phyloP scores from a whole-genome alignment of 53 echinoderm and acorn worm species.

The Stichopus horrens region DNA sequence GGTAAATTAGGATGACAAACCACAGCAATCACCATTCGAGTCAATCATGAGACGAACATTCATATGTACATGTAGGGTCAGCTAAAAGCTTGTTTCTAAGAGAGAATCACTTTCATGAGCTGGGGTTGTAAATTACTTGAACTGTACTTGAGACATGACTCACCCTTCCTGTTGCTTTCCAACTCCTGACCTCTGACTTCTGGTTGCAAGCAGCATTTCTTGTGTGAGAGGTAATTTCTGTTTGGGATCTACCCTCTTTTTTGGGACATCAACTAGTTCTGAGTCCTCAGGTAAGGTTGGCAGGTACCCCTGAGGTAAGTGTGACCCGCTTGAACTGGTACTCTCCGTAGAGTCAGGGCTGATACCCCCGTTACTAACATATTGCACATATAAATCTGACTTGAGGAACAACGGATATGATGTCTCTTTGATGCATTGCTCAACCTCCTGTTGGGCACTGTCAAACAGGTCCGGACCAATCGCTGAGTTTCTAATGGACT shows the following conservation, averaged over 20 bases:
- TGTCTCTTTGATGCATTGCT: conserved; percentile 78
- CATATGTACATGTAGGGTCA: not conserved
- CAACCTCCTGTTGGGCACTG: conserved; percentile 82
- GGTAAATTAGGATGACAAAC: no score
- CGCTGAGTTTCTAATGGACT: conserved; percentile 67
- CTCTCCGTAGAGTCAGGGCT: conserved; percentile 86
- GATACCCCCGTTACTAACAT: conserved; percentile 94
- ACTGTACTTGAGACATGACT: conserved; percentile 24
- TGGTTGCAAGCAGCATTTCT: conserved; percentile 73
- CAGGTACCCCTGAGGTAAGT: conserved; percentile 68
- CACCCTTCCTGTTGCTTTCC: conserved; percentile 82
- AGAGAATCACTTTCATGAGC: no score
- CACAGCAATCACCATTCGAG: not conserved
- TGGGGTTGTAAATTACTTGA: not conserved
- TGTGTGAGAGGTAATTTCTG: conserved; percentile 70
- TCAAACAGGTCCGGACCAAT: conserved; percentile 83
- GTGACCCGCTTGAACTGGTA: conserved; percentile 58
- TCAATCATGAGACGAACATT: not conserved
- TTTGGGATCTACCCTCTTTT: conserved; percentile 42
- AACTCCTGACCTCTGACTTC: conserved; percentile 61
- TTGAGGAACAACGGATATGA: conserved; percentile 96
- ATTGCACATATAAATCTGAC: conserved; percentile 98
- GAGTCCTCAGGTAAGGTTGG: conserved; percentile 92
- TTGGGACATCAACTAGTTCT: conserved; percentile 70
- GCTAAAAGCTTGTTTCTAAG: not conserved